Conservation (phyloP, 2,888 invertebrate genomes). For the Sesamia inferens region DNA sequence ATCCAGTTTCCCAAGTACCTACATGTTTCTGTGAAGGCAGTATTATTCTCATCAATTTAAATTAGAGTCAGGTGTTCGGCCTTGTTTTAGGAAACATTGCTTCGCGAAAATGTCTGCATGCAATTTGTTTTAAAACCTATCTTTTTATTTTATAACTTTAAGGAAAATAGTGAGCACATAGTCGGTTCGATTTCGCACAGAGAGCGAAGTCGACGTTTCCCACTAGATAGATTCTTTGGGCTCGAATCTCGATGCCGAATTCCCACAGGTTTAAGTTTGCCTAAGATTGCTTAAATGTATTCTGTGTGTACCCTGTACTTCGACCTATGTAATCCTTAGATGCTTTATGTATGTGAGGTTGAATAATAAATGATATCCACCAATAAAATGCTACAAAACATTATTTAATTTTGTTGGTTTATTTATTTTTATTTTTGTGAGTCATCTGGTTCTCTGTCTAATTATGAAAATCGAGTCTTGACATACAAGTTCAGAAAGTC, state of each 20-base stretch:
- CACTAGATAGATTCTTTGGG: conserved; percentile 47
- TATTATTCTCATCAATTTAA: conserved; percentile 46
- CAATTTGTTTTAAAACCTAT: conserved; percentile 13
- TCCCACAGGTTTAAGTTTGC: conserved; percentile 56
- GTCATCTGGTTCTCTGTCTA: conserved; percentile 30
- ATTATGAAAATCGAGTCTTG: conserved; percentile 53
- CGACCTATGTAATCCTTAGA: conserved; percentile 48
- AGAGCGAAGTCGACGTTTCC: conserved; percentile 25
- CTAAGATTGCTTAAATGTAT: conserved; percentile 58
- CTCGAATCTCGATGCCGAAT: conserved; percentile 38
- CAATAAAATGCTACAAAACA: conserved; percentile 36
- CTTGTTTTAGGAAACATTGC: conserved; percentile 41
- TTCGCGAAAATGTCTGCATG: conserved; percentile 6
- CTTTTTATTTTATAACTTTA: conserved; percentile 17
- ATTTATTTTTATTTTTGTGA: conserved; percentile 28
- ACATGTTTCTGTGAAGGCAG: conserved; percentile 22
- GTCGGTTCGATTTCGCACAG: conserved; percentile 31
- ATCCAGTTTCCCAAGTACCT: conserved; percentile 18
- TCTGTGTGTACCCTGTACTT: conserved; percentile 45
- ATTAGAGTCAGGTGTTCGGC: conserved; percentile 41
- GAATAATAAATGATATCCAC: conserved; percentile 47
- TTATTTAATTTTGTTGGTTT: conserved; percentile 14
- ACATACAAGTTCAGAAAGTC: conserved; percentile 54
- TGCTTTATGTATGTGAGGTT: conserved; percentile 50
- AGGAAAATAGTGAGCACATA: conserved; percentile 26